phyloP scores from a whole-genome alignment of 2,113 vertebrate species.

The Mesoclemmys tuberculata region DNA sequence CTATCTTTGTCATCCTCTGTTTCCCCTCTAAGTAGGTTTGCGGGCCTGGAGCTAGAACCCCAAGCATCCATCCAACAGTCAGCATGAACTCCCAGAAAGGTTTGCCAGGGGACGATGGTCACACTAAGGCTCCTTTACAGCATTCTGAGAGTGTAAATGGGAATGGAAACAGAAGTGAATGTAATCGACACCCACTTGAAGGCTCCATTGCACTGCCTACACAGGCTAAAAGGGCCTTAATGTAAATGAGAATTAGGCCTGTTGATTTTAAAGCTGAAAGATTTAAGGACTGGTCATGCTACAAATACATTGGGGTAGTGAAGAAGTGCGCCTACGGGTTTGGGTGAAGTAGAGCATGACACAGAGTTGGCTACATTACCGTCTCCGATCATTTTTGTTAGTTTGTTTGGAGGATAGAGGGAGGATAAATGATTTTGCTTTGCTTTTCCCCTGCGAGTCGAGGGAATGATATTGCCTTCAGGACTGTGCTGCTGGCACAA shows the following conservation, averaged over 20 bases:
- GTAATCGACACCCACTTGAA: neutral
- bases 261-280: too few species aligned
- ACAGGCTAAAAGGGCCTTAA: neutral
- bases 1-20: neutral
- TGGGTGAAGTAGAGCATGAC: too few species aligned
- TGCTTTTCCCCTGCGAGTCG: slow-evolving; percentile 59
- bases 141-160: neutral
- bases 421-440: slow-evolving; percentile 24
- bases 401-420: neutral
- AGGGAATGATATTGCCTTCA: slow-evolving; percentile 45
- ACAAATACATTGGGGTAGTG: slow-evolving; percentile 4
- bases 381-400: neutral
- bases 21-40: neutral
- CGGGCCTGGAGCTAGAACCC: neutral
- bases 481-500: slow-evolving; percentile 18
- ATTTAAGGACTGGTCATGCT: neutral
- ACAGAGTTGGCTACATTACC: too few species aligned
- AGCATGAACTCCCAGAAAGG: neutral
- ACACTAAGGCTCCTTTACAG: neutral
- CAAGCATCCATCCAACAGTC: neutral
- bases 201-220: neutral
- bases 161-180: neutral
- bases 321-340: neutral
- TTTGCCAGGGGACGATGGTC: neutral
- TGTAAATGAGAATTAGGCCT: slow-evolving; percentile 2